These are phyloP conservation scores for Anabacerthia variegaticeps DNA, from an alignment of 2,797 vertebrate genomes.

Conservation along the genomic window DNA sequence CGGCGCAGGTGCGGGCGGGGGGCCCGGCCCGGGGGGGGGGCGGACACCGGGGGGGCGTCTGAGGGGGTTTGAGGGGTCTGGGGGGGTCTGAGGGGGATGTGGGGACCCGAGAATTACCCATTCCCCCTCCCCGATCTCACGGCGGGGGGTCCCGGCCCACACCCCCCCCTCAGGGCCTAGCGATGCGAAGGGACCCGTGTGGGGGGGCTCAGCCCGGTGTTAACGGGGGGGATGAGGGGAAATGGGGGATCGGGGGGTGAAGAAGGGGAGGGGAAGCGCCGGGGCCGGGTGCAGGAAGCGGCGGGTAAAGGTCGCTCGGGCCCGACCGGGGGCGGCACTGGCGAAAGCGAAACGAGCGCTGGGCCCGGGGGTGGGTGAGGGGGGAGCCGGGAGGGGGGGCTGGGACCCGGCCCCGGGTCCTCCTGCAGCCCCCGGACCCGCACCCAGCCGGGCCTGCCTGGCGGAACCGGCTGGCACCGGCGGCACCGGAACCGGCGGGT, in stretches of 20 bases:
- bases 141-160: background rate
- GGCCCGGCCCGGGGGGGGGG: background rate
- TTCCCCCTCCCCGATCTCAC: background rate
- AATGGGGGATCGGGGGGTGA: no score
- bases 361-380: background rate
- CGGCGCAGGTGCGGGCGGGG: background rate
- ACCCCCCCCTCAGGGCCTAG: background rate
- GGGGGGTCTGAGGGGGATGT: background rate
- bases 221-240: background rate
- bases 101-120: background rate
- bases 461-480: background rate
- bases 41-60: background rate
- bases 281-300: background rate
- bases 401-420: background rate
- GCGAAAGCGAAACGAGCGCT: background rate
- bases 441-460: background rate
- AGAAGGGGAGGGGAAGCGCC: background rate
- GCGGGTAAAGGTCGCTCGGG: slow-evolving; percentile 6
- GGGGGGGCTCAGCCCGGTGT: background rate
- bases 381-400: background rate
- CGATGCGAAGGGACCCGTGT: background rate
- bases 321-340: background rate
- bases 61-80: no score
- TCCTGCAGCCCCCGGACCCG: background rate
- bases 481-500: no score